Percentiles rank a stretch among this genome's conserved stretches.
phyloP scores from a whole-genome alignment of 2,113 vertebrate genomes.

The Myodes glareolus region DNA sequence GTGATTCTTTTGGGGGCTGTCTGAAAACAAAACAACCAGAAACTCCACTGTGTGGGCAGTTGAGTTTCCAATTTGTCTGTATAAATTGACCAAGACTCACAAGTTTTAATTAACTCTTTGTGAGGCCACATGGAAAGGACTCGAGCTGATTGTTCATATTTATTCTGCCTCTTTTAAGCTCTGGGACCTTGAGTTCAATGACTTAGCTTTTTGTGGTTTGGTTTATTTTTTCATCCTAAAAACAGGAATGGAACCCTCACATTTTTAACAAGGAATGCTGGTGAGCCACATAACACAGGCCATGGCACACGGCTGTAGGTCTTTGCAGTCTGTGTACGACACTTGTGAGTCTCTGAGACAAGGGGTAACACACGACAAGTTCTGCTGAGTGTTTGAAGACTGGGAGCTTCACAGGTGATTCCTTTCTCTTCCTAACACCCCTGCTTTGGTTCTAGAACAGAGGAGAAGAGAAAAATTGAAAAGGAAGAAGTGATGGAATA shows the following conservation, averaged over 20 bases:
- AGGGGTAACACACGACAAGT: neutral
- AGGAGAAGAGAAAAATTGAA: neutral
- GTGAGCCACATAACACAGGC: neutral
- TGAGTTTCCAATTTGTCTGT: conserved; percentile 56
- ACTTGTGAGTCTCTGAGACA: neutral
- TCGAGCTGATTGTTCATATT: conserved; percentile 12
- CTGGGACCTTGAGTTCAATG: conserved; percentile 36
- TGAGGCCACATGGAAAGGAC: neutral
- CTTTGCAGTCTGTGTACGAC: neutral
- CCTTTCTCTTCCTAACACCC: neutral
- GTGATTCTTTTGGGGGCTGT: conserved; percentile 38
- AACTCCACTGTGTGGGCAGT: neutral
- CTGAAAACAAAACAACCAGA: neutral
- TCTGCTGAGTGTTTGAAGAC: neutral
- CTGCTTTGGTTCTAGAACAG: neutral
- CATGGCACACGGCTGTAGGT: neutral
- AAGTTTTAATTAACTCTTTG: conserved; percentile 54
- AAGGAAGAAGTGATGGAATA: neutral
- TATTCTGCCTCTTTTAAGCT: conserved; percentile 33
- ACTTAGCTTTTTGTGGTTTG: conserved; percentile 27
- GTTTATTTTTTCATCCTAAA: conserved; percentile 47
- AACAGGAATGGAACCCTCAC: conserved; percentile 35
- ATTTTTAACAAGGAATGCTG: conserved; percentile 26
- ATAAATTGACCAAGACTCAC: neutral
- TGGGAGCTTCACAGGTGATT: neutral